Conservation (phyloP, 2,888 invertebrate genomes). For the Polymixis flavicincta region DNA sequence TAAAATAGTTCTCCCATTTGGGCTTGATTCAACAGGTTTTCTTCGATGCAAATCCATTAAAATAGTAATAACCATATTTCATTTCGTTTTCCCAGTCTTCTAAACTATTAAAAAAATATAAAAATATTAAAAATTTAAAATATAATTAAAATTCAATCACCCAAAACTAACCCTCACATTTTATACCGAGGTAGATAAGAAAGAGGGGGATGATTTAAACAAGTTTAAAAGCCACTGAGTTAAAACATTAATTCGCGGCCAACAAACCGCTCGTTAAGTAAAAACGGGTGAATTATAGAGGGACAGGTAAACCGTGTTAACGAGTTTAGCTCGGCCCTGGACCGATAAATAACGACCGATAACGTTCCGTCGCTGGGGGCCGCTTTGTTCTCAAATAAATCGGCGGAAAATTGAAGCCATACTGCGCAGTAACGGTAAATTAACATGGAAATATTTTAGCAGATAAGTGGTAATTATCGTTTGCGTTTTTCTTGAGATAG, state of each 20-base stretch:
- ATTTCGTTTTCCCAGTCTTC: background rate
- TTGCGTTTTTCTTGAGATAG: conserved; percentile 59
- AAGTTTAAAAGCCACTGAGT: conserved; percentile 69
- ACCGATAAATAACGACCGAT: conserved; percentile 82
- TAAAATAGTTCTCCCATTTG: background rate
- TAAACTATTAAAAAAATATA: background rate
- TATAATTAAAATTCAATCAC: conserved; percentile 48
- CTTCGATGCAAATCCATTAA: too few species aligned
- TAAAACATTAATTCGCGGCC: conserved; percentile 78
- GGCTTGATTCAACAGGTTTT: background rate
- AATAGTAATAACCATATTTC: too few species aligned
- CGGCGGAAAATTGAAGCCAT: conserved; percentile 76
- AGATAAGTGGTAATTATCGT: conserved; percentile 64
- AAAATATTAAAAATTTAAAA: background rate
- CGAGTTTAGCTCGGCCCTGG: conserved; percentile 74
- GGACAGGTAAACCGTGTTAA: conserved; percentile 83
- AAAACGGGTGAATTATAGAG: conserved; percentile 81
- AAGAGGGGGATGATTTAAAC: conserved; percentile 65
- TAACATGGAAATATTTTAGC: conserved; percentile 67
- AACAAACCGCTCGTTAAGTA: conserved; percentile 81
- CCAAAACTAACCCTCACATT: conserved; percentile 47
- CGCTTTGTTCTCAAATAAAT: conserved; percentile 78
- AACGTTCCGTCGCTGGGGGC: conserved; percentile 71
- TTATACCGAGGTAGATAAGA: conserved; percentile 59
- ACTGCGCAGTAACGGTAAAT: conserved; percentile 62